A percentile compares a stretch with the other conserved stretches of the same genome.
phyloP scores from a whole-genome alignment of 2,113 vertebrate species.

The Sphyrna mokarran region DNA sequence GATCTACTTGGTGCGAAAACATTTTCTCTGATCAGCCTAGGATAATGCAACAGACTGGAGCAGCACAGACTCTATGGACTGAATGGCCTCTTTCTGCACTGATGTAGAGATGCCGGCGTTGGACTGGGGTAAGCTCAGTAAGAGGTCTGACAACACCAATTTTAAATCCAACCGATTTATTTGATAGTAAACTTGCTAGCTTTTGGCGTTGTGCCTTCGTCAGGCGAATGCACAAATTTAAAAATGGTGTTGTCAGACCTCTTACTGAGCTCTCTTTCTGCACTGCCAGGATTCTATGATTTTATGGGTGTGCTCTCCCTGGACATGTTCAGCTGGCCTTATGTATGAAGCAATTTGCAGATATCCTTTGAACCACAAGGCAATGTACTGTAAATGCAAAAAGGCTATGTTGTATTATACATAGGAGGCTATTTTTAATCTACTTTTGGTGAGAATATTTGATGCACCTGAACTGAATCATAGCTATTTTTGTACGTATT shows the following conservation, averaged over 20 bases:
- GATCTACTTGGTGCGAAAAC: background rate
- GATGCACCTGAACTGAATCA: background rate
- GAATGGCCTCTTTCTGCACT: too few relatives aligned
- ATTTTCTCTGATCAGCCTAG: background rate
- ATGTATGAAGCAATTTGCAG: background rate
- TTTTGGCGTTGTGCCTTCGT: too few relatives aligned
- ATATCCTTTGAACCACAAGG: background rate
- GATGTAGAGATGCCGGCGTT: too few relatives aligned
- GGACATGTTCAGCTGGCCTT: background rate
- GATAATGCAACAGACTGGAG: background rate
- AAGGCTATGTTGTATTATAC: background rate
- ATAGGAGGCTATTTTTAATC: background rate
- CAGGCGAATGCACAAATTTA: too few relatives aligned
- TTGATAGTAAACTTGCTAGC: too few relatives aligned
- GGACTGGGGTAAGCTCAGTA: too few relatives aligned
- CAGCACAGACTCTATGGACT: too few relatives aligned
- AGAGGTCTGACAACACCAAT: too few relatives aligned
- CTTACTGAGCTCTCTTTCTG: too few relatives aligned
- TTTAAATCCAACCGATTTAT: too few relatives aligned
- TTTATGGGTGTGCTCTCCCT: background rate
- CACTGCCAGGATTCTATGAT: too few relatives aligned
- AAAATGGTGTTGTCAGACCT: too few relatives aligned
- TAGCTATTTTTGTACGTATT: background rate
- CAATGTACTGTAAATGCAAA: background rate
- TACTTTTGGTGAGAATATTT: background rate